phyloP scores from a whole-genome alignment of 2,888 invertebrate genomes.

The Onchidella celtica region DNA sequence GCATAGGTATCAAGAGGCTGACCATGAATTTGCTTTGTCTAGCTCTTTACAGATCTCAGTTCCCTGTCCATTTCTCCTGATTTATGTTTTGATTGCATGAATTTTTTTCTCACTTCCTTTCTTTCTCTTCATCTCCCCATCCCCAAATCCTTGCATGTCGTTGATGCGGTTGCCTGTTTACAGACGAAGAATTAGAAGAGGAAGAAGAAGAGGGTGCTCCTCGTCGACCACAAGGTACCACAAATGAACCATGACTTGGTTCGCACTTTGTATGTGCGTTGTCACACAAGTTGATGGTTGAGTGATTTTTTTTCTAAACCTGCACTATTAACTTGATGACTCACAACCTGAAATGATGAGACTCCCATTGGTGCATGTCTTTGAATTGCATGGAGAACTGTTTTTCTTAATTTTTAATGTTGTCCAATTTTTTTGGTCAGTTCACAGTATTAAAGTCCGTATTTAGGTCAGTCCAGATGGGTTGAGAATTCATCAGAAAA shows the following conservation, averaged over 20 bases:
- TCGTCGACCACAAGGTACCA: slow-evolving; percentile 31
- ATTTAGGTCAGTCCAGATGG: no score
- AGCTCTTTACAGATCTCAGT: no score
- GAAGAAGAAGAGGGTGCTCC: not conserved
- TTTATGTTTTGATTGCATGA: no score
- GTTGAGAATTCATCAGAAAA: no score
- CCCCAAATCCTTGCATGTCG: slow-evolving; percentile 24
- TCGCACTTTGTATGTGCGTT: not conserved
- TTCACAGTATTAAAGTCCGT: no score
- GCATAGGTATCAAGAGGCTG: no score
- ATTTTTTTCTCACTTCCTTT: not conserved
- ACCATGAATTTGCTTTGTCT: no score
- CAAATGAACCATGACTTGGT: not conserved
- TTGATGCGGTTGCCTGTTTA: slow-evolving; percentile 17
- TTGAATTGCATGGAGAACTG: not conserved
- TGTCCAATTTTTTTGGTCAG: not conserved
- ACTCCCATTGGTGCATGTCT: not conserved
- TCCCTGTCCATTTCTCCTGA: no score
- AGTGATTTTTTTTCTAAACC: not conserved
- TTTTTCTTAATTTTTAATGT: not conserved
- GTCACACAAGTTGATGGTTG: not conserved
- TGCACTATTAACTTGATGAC: not conserved
- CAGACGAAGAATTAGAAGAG: slow-evolving; percentile 31
- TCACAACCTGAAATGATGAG: not conserved
- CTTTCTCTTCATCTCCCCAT: not conserved